Evolutionary conservation across 2,888 invertebrate genomes (phyloP).

Genomic region (Ischnus inquisitorius): DNA sequence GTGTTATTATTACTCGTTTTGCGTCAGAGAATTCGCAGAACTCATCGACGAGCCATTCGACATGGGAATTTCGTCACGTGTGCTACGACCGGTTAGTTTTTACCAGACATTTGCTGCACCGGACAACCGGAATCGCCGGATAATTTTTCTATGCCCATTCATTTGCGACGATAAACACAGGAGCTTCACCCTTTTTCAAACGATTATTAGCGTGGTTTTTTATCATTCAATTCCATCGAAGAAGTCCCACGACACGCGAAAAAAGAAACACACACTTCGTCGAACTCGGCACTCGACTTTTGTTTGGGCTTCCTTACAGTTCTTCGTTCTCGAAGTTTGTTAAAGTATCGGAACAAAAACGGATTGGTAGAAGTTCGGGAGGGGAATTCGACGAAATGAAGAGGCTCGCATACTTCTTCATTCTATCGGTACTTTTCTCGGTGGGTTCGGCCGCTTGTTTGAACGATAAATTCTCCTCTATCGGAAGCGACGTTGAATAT

Average conservation of each 20-base stretch:
- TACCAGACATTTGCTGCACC: background rate
- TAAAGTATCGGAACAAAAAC: background rate
- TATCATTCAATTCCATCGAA: background rate
- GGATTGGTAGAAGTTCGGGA: too few relatives aligned
- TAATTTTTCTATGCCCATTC: background rate
- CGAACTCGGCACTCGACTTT: background rate
- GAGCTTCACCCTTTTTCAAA: background rate
- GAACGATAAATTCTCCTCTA: background rate
- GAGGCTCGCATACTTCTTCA: background rate
- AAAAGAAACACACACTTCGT: too few relatives aligned
- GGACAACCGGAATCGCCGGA: background rate
- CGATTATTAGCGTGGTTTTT: background rate
- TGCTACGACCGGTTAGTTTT: too few relatives aligned
- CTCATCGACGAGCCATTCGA: background rate
- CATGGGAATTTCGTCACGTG: slow-evolving; percentile 10
- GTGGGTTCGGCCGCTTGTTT: background rate
- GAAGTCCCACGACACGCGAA: background rate
- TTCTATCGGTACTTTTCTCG: background rate
- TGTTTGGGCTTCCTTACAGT: background rate
- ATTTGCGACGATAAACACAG: background rate
- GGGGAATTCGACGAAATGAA: background rate
- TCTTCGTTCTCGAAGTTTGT: background rate
- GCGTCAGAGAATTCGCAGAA: background rate
- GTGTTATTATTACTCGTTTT: background rate
- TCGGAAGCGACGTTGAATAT: background rate